Evolutionary conservation across 23 tunicate species (phyloP), one percentile per base, ranked within the genome.

Genomic region (Botrylloides violaceus): DNA sequence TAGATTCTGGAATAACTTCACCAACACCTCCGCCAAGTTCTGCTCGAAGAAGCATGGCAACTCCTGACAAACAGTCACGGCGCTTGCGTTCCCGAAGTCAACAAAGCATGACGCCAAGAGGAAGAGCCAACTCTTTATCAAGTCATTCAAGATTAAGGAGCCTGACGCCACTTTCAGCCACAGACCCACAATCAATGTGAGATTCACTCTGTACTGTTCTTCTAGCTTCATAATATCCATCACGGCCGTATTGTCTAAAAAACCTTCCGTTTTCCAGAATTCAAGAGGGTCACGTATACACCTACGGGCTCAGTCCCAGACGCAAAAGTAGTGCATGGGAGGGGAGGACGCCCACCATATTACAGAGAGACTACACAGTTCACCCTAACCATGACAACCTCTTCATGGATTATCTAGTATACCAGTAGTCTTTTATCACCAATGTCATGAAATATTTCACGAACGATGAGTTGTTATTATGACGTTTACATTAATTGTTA

Each of bases 331-430:
- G 70, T 49, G 81, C 65, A 19, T 66, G 77, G 78, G 87, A 79
- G 34, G 62, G 64, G 7, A 57, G 92, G 12, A 62, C 65, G 36
- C 92, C 92, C 2, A 79, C 92, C 18, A 84, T 84, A 21, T 49
- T 84, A 29, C 92, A 84, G 38, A 47, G 72, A 43, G 92, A 84
- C 38, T 79, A 84, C 64, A 24, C 78, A 59, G 81, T 77, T 3
- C 83, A 84, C 55, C 92, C 78, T 1, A 79, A 73, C 53, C 78
- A 71, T 36, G 92, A 84, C 68, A 84, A 84, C 59, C 58, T 84
- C 61, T 78, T 84, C 34, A 79, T 84, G 79, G 92, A 84, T 39
- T 84, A 84, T 66, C 37, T 84, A 18, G 74, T 79, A 1, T 84
- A 65, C 29, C 87, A 75, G 63, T 82, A 50, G 53, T 15, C 15